Percentiles rank a stretch among this genome's conserved stretches.
Conservation (phyloP, 2,113 vertebrate species). For the Salvelinus namaycush region DNA sequence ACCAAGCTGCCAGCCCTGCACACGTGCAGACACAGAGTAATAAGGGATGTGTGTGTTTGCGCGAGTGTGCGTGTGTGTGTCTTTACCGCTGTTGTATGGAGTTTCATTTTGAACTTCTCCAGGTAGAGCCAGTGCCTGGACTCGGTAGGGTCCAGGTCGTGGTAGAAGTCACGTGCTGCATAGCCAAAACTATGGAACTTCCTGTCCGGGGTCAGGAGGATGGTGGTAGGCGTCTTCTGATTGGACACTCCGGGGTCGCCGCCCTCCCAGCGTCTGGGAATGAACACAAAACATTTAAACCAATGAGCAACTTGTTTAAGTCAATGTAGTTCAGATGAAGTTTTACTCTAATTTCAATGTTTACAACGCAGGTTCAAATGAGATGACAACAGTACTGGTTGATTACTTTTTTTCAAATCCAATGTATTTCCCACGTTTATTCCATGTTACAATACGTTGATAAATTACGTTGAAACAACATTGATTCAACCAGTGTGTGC, state of each 20-base stretch:
- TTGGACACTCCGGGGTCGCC: slow-evolving; percentile 96
- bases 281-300: slow-evolving; percentile 6
- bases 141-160: slow-evolving; percentile 93
- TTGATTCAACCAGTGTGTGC: no score
- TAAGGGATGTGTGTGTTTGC: background rate
- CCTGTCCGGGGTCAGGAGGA: slow-evolving; percentile 91
- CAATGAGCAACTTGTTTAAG: background rate
- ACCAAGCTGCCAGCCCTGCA: background rate
- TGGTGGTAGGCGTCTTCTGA: slow-evolving; percentile 98
- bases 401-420: no score
- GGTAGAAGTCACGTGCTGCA: slow-evolving; percentile 96
- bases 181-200: slow-evolving; percentile 99
- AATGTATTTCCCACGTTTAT: no score
- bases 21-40: background rate
- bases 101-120: slow-evolving; percentile 99
- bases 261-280: slow-evolving; percentile 92
- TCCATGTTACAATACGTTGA: no score
- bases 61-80: slow-evolving; percentile 5
- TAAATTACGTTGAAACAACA: no score
- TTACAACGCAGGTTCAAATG: no score
- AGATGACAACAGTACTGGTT: no score
- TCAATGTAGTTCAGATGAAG: no score
- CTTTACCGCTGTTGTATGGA: slow-evolving; percentile 92
- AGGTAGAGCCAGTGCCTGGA: slow-evolving; percentile 97
- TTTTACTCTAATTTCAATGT: no score